Base-by-base conservation (phyloP, 2,797 vertebrate species). In the Erithacus rubecula region DNA sequence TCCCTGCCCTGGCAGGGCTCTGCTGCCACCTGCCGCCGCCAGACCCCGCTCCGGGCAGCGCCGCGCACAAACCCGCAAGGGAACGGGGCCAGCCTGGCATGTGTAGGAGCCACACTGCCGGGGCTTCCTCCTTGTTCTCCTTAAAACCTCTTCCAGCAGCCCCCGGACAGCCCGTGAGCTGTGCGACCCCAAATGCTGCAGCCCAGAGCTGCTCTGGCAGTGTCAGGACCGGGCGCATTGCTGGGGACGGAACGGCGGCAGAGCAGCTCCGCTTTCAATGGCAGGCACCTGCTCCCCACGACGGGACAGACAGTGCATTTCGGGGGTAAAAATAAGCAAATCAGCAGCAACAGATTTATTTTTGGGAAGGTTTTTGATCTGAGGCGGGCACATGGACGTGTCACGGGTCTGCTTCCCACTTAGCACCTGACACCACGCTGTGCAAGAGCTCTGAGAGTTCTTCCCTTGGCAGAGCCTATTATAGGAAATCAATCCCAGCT, bases 21-120 rank as follows among this genome's bases (percentile, higher is more conserved):
- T 89, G 94, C 88, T 88, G 96, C 96, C 93, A 91, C 49, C 96
- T 96, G 94, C 90, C 46, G 95, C 77, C 85, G 12, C 24, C 79
- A 24, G 22, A 12, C 1, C 32, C 4, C 2, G 10, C 72, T 59
- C 30, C 30, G 8, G 22, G 52, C 86, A 1, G 63, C 32, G 3
- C 55, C 0, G 55, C 37, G 1, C 60, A 4, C 76, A 7, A 24
- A 26, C 9, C 85, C 2, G 60, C 24, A 0, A 7, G 3, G 2
- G 34, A 37, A 46, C 0, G 10, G 0, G 56, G 16, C 43, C 12
- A 21, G 37, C 7, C 4, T 0, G 15, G 49, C 4, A 0, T 1
- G 8, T 9, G 15, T 2, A 3, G 13, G 5, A 37, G 15, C 6
- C 39, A 39, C 39, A 39, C n/a, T 41, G 69, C 59, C 7, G 21